These are phyloP conservation scores for Hiodon alosoides DNA, from an alignment of 2,113 vertebrate genomes.

Conservation along the genomic window DNA sequence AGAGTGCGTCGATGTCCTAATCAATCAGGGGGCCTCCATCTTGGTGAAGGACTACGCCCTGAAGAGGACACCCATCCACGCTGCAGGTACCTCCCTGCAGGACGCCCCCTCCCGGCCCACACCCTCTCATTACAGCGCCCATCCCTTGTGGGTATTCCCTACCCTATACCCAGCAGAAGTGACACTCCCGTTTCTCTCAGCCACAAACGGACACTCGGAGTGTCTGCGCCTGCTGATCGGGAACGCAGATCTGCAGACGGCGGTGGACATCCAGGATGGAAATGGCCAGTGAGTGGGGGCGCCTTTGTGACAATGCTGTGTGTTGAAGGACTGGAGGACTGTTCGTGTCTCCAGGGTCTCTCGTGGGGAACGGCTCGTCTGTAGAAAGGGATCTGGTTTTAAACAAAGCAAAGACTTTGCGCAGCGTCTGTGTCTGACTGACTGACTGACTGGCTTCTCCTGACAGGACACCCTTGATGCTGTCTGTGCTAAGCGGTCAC, in stretches of 20 bases:
- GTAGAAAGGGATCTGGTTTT: too few species aligned
- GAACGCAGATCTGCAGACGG: slow-evolving; percentile 87
- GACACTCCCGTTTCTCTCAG: slow-evolving; percentile 48
- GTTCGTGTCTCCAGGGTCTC: too few species aligned
- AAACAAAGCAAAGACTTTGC: not conserved
- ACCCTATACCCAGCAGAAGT: not conserved
- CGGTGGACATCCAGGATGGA: slow-evolving; percentile 90
- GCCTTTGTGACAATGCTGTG: too few species aligned
- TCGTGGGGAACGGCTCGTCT: too few species aligned
- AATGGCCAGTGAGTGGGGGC: slow-evolving; percentile 84
- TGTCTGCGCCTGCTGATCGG: slow-evolving; percentile 92
- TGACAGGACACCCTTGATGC: slow-evolving; percentile 88
- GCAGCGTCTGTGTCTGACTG: not conserved
- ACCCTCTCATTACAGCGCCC: not conserved
- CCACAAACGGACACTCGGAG: slow-evolving; percentile 94
- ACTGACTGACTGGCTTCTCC: slow-evolving; percentile 8
- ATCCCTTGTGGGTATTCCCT: too few species aligned
- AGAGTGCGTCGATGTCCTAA: slow-evolving; percentile 94
- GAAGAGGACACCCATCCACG: slow-evolving; percentile 92
- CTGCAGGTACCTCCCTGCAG: slow-evolving; percentile 71
- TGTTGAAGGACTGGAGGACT: too few species aligned
- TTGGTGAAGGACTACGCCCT: slow-evolving; percentile 90
- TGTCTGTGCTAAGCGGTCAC: slow-evolving; percentile 93
- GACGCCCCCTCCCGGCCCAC: not conserved
- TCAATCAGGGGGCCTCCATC: slow-evolving; percentile 95